Percentiles rank a stretch among this genome's conserved stretches.
phyloP scores from a whole-genome alignment of 1,140 invertebrate species.

The Atta texana region DNA sequence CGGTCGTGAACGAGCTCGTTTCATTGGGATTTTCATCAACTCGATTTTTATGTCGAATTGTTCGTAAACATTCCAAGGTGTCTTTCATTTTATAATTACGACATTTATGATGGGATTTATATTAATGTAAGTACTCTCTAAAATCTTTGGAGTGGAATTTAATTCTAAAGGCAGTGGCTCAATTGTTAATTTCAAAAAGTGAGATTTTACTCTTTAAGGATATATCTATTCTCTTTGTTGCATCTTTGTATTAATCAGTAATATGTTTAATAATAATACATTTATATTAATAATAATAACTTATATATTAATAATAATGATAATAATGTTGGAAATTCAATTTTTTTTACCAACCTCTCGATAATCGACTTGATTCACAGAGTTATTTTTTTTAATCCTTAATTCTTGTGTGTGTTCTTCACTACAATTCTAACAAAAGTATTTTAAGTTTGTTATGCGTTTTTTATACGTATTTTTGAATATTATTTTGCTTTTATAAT shows the following conservation, averaged over 20 bases:
- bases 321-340: no score
- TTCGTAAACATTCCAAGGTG: not conserved
- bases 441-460: no score
- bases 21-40: conserved; percentile 4
- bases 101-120: not conserved
- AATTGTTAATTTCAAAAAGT: no score
- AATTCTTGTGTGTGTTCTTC: no score
- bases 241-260: not conserved
- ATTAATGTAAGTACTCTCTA: not conserved
- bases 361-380: no score
- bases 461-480: no score
- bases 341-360: no score
- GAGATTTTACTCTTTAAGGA: no score
- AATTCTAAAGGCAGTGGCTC: no score
- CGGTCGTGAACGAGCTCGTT: conserved; percentile 4
- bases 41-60: not conserved
- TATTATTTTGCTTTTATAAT: no score
- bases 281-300: not conserved
- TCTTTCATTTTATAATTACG: not conserved
- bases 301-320: not conserved
- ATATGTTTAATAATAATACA: not conserved
- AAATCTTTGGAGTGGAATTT: not conserved
- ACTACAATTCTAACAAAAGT: no score
- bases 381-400: no score
- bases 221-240: not conserved